A percentile compares a stretch with the other conserved stretches of the same genome.
Conservation (phyloP, 2,888 invertebrate species). For the Spisula solida region DNA sequence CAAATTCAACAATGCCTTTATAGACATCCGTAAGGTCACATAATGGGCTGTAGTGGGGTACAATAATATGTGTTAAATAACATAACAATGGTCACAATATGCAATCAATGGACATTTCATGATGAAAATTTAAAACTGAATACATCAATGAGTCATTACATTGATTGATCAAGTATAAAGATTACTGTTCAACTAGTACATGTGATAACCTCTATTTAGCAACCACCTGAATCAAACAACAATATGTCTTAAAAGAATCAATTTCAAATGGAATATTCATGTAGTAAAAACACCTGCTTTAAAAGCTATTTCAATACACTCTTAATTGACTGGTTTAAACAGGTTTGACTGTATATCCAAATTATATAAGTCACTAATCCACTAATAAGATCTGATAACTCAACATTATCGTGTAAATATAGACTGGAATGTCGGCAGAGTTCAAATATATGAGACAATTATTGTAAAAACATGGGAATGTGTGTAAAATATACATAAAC, state of each 20-base stretch:
- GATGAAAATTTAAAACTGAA: neutral
- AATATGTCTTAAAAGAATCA: too few relatives aligned
- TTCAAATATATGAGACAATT: neutral
- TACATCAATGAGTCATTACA: neutral
- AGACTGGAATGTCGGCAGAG: constrained; percentile 6
- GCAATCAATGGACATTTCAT: neutral
- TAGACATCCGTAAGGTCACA: neutral
- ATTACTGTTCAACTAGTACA: neutral
- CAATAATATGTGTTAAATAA: neutral
- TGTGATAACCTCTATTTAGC: too few relatives aligned
- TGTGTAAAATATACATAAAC: constrained; percentile 20
- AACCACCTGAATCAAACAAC: too few relatives aligned
- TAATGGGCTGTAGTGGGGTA: neutral
- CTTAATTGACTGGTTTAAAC: too few relatives aligned
- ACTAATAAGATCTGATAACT: too few relatives aligned
- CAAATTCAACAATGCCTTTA: neutral
- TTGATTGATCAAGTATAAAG: neutral
- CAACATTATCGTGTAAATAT: too few relatives aligned
- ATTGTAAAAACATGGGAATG: neutral
- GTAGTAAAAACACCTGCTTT: too few relatives aligned
- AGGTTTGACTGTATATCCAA: too few relatives aligned
- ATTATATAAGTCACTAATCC: too few relatives aligned
- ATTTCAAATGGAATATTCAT: too few relatives aligned
- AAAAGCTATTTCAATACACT: too few relatives aligned
- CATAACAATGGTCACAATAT: neutral